Evolutionary conservation across 2,797 vertebrate genomes (phyloP).

Genomic region (Pseudomugil tenellus): DNA sequence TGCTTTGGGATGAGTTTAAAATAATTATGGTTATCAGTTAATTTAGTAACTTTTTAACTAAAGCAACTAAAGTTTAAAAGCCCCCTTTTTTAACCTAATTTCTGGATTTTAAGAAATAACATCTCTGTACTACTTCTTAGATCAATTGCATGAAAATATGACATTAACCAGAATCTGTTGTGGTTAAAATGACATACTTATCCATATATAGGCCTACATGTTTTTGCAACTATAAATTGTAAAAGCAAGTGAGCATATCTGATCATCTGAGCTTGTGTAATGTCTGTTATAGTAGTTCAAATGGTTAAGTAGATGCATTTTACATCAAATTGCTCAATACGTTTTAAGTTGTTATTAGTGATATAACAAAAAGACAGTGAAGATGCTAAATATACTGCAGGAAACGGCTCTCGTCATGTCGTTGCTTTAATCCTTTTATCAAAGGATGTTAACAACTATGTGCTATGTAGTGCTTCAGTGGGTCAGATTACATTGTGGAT

Average conservation of each 20-base stretch:
- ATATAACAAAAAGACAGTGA: not conserved
- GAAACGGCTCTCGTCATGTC: conserved; percentile 7
- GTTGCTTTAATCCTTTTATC: conserved; percentile 36
- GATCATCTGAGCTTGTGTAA: not conserved
- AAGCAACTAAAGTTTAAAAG: not conserved
- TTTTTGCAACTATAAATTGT: no score
- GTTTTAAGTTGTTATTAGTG: conserved; percentile 8
- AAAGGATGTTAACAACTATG: conserved; percentile 21
- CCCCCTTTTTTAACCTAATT: no score
- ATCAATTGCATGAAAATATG: not conserved
- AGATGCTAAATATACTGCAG: conserved; percentile 21
- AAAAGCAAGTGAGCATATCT: no score
- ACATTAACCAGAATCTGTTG: not conserved
- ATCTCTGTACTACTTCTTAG: not conserved
- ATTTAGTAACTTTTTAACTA: not conserved
- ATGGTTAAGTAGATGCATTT: not conserved
- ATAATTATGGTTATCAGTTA: not conserved
- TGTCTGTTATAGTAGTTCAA: not conserved
- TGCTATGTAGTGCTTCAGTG: not conserved
- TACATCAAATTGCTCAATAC: conserved; percentile 2
- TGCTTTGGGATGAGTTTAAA: not conserved
- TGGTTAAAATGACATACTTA: not conserved
- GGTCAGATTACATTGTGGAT: conserved; percentile 31
- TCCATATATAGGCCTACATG: not conserved
- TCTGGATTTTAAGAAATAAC: not conserved